Conservation (phyloP, 2,888 invertebrate genomes). For the Dysmachus trigonus region DNA sequence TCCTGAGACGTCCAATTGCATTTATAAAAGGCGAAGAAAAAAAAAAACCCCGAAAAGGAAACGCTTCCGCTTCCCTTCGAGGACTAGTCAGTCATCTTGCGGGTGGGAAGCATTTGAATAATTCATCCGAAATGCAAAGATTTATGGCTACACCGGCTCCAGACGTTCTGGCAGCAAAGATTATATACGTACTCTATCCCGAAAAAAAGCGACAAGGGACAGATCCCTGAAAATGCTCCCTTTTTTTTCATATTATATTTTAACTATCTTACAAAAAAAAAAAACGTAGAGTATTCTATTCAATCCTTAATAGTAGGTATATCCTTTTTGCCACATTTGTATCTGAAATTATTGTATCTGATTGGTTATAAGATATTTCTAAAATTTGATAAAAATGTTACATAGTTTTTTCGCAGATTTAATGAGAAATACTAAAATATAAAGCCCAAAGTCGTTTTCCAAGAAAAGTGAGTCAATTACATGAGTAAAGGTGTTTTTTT, state of each 20-base stretch:
- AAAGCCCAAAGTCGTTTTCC: too few relatives aligned
- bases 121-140: slow-evolving; percentile 38
- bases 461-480: too few relatives aligned
- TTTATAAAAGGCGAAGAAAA: neutral
- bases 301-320: neutral
- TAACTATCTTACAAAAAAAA: neutral
- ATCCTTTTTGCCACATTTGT: neutral
- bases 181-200: slow-evolving; percentile 18
- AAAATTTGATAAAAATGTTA: too few relatives aligned
- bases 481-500: too few relatives aligned
- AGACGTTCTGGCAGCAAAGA: slow-evolving; percentile 38
- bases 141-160: slow-evolving; percentile 31
- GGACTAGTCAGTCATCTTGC: neutral
- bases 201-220: neutral
- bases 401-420: too few relatives aligned
- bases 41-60: neutral
- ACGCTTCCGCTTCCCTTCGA: neutral
- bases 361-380: too few relatives aligned
- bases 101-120: slow-evolving; percentile 16
- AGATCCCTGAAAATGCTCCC: neutral
- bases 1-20: slow-evolving; percentile 2
- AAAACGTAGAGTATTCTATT: neutral
- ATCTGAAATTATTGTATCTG: neutral
- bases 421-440: too few relatives aligned
- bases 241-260: neutral